These are phyloP conservation scores for Drosophila mettleri DNA, from an alignment of 2,888 invertebrate genomes.

Conservation along the genomic window DNA sequence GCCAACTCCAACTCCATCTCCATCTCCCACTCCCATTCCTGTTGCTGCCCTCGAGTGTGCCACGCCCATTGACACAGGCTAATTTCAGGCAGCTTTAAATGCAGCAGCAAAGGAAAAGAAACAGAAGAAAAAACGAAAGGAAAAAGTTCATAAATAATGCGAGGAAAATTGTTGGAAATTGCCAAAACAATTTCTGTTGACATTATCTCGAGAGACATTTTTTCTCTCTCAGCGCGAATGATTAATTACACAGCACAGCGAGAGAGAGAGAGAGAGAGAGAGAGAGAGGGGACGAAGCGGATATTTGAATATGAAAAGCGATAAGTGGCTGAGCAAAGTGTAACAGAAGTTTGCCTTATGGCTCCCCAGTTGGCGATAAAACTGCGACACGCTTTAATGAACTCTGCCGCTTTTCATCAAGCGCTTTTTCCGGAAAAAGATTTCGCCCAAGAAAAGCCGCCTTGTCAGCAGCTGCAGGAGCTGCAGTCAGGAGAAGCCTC, in stretches of 20 bases:
- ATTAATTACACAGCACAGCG: slow-evolving; percentile 64
- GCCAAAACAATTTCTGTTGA: slow-evolving; percentile 85
- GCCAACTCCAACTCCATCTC: not conserved
- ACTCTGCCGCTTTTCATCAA: slow-evolving; percentile 67
- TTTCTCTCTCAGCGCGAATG: slow-evolving; percentile 51
- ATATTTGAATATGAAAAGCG: slow-evolving; percentile 77
- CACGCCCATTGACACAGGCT: slow-evolving; percentile 48
- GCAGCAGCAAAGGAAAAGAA: too few relatives aligned
- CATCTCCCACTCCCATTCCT: not conserved
- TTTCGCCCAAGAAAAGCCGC: slow-evolving; percentile 9
- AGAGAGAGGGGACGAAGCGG: slow-evolving; percentile 9
- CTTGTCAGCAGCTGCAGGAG: not conserved
- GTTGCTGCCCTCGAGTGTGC: slow-evolving; percentile 11
- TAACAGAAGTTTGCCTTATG: slow-evolving; percentile 56
- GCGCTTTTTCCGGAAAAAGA: slow-evolving; percentile 38
- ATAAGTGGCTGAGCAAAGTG: slow-evolving; percentile 56
- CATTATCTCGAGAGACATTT: slow-evolving; percentile 84
- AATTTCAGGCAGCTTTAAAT: slow-evolving; percentile 62
- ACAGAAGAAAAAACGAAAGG: not conserved
- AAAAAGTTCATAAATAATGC: slow-evolving; percentile 79
- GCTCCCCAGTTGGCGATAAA: slow-evolving; percentile 74
- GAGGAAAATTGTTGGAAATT: slow-evolving; percentile 83
- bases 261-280: not conserved
- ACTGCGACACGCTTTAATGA: slow-evolving; percentile 59
- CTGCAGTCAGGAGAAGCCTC: not conserved